Evolutionary conservation across 2,113 vertebrate genomes (phyloP).

Genomic region (Campylomormyrus tamandua): DNA sequence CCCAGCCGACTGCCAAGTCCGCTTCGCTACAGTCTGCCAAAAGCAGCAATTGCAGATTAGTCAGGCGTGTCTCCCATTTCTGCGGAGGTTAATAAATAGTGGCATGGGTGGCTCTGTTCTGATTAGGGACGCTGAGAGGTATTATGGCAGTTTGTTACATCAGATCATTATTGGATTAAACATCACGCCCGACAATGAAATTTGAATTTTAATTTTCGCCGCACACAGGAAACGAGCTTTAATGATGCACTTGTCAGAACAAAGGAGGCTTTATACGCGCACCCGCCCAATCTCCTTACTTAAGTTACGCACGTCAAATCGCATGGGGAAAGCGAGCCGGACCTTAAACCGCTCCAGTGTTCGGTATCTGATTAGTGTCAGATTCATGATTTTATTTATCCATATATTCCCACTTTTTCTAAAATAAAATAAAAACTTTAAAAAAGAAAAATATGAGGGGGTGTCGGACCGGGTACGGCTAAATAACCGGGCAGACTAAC

Average conservation of each 20-base stretch:
- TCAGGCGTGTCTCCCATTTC: constrained; percentile 70
- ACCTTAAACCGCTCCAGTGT: background rate
- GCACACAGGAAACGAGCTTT: constrained; percentile 18
- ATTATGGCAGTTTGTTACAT: constrained; percentile 66
- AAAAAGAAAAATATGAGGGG: background rate
- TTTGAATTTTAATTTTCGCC: constrained; percentile 58
- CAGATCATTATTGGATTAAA: constrained; percentile 74
- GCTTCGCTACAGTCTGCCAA: constrained; percentile 63
- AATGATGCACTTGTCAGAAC: constrained; percentile 21
- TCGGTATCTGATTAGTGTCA: background rate
- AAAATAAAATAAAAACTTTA: background rate
- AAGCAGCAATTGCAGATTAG: constrained; percentile 68
- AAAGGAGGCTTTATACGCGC: background rate
- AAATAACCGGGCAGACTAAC: background rate
- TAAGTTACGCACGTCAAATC: constrained; percentile 9
- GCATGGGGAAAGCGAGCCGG: background rate
- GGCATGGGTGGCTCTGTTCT: constrained; percentile 76
- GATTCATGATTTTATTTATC: background rate
- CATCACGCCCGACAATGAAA: constrained; percentile 68
- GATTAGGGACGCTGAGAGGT: constrained; percentile 77
- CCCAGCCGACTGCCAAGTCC: constrained; percentile 58
- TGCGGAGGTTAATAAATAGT: constrained; percentile 79
- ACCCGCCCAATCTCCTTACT: background rate
- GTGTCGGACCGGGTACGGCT: background rate
- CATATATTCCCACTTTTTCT: background rate